Percentiles rank a stretch among this genome's conserved stretches.
These are phyloP conservation scores for Acholoe squamosa DNA, from an alignment of 2,888 invertebrate species.

Conservation along the genomic window DNA sequence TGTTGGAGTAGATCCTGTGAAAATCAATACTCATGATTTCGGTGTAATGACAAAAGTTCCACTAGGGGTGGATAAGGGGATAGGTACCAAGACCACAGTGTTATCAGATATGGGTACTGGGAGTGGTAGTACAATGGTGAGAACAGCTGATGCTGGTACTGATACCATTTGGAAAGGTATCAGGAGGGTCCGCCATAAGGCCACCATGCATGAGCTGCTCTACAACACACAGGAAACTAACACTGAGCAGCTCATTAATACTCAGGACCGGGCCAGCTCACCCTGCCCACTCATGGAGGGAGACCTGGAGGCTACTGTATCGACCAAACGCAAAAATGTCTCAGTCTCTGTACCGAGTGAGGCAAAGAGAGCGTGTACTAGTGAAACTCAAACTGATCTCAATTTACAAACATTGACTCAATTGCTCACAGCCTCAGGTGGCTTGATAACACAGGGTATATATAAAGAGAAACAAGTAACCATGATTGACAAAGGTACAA, in stretches of 20 bases:
- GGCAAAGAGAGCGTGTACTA: not conserved
- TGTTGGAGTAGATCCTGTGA: not conserved
- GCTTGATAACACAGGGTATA: not conserved
- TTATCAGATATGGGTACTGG: constrained; percentile 51
- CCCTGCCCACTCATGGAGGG: constrained; percentile 30
- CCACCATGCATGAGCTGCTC: constrained; percentile 52
- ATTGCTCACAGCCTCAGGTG: not conserved
- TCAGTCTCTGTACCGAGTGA: not conserved
- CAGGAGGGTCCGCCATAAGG: constrained; percentile 40
- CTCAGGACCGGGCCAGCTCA: constrained; percentile 9
- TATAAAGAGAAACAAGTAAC: not conserved
- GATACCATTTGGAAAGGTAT: constrained; percentile 50
- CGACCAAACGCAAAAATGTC: constrained; percentile 1
- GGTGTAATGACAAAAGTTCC: constrained; percentile 50
- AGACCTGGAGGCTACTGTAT: not conserved
- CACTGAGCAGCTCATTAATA: not conserved
- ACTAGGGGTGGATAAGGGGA: constrained; percentile 49
- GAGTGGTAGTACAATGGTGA: not conserved
- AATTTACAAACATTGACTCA: not conserved
- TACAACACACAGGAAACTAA: not conserved
- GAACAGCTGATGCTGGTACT: constrained; percentile 6
- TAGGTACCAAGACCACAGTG: constrained; percentile 64
- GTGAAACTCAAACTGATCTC: constrained; percentile 30
- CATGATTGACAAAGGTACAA: not conserved
- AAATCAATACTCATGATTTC: constrained; percentile 22